Conservation (phyloP, 30 jellyfish, hydroid and myxozoan genomes). For the Aurelia coerulea region DNA sequence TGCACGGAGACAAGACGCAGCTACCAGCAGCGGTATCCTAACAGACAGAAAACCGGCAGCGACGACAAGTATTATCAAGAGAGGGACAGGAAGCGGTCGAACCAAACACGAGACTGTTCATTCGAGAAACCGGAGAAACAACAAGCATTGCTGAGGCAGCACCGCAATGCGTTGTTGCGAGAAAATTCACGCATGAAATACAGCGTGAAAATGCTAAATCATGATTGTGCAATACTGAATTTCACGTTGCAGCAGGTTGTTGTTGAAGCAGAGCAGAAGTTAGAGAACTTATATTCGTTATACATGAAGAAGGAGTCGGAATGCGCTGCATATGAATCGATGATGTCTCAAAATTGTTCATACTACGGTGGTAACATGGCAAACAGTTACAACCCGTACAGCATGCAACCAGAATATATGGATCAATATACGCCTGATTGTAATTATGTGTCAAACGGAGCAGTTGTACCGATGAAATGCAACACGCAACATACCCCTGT, state of each 20-base stretch:
- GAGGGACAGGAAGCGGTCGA: constrained; percentile 4
- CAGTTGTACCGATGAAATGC: not conserved
- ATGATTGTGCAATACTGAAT: constrained; percentile 75
- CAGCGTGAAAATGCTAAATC: constrained; percentile 65
- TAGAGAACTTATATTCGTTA: constrained; percentile 61
- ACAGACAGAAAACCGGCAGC: not conserved
- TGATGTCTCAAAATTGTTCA: constrained; percentile 15
- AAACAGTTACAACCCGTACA: constrained; percentile 32
- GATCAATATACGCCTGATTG: constrained; percentile 33
- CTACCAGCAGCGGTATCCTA: constrained; percentile 16
- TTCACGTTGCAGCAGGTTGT: constrained; percentile 79
- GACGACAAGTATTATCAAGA: constrained; percentile 20
- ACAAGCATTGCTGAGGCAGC: constrained; percentile 79
- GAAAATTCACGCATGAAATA: constrained; percentile 81
- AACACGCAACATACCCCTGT: not conserved
- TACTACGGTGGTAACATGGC: not conserved
- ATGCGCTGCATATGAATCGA: constrained; percentile 68
- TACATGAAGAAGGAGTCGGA: constrained; percentile 66
- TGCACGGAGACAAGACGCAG: constrained; percentile 38
- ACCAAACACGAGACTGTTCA: constrained; percentile 12
- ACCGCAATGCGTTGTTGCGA: constrained; percentile 82
- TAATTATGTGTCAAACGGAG: not conserved
- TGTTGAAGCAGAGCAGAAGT: constrained; percentile 78
- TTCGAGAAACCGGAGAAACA: constrained; percentile 72
- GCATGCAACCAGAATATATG: constrained; percentile 26